phyloP scores from a whole-genome alignment of 2,113 vertebrate genomes.

The Dromiciops gliroides region DNA sequence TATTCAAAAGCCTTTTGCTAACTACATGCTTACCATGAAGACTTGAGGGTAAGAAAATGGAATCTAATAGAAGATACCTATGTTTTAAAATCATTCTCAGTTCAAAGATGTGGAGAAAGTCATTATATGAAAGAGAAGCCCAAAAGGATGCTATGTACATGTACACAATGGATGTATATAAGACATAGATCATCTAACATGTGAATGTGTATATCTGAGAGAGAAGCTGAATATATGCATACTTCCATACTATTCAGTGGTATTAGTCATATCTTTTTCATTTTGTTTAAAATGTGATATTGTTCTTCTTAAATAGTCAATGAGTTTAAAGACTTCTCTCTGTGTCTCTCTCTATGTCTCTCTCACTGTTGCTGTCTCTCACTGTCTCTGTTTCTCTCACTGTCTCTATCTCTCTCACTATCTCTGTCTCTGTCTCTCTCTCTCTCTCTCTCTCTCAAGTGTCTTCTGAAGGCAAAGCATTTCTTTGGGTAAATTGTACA shows the following conservation, averaged over 20 bases:
- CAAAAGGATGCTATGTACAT: background rate
- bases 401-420: background rate
- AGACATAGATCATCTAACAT: background rate
- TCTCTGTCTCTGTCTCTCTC: background rate
- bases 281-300: slow-evolving; percentile 6
- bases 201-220: background rate
- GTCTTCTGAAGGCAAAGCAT: slow-evolving; percentile 74
- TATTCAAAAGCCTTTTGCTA: background rate
- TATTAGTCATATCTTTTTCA: background rate
- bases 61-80: background rate
- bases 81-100: slow-evolving; percentile 3
- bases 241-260: background rate
- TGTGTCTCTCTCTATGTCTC: background rate
- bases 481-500: slow-evolving; percentile 70
- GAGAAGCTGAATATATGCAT: background rate
- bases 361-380: too few relatives aligned
- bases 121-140: background rate
- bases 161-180: background rate
- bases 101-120: background rate
- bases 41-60: background rate
- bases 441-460: background rate
- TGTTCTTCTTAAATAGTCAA: slow-evolving; percentile 37
- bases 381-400: background rate
- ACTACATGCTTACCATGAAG: background rate
- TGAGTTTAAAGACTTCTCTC: background rate